These are phyloP conservation scores for Dendrophyllia cribrosa DNA, from an alignment of 64 coral and sea anemone species.

Conservation along the genomic window DNA sequence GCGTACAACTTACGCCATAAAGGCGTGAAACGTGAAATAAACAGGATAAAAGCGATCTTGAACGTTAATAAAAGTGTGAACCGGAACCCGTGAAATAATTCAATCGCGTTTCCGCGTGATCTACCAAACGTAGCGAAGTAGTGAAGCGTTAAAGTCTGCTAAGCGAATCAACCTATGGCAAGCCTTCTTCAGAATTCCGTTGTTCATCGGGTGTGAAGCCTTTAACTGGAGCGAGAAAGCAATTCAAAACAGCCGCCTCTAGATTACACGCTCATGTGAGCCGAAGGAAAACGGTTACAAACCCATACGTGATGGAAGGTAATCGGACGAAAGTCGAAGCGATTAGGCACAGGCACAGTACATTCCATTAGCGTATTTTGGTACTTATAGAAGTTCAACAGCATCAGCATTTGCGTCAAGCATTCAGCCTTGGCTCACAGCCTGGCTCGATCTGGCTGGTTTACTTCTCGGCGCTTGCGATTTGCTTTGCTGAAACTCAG, in stretches of 20 bases:
- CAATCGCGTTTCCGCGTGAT: neutral
- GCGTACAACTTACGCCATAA: neutral
- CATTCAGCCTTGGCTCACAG: neutral
- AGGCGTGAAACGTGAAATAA: neutral
- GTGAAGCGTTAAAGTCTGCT: neutral
- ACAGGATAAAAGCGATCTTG: neutral
- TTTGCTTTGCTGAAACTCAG: neutral
- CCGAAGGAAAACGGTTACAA: neutral
- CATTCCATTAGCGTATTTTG: too few relatives aligned
- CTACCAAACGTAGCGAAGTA: neutral
- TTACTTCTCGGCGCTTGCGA: neutral
- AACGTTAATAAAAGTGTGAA: constrained; percentile 4
- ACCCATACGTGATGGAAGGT: neutral
- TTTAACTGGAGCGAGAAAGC: constrained; percentile 11
- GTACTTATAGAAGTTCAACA: too few relatives aligned
- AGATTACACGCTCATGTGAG: constrained; percentile 1
- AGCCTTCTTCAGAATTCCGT: neutral
- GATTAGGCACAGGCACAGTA: too few relatives aligned
- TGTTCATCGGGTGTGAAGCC: neutral
- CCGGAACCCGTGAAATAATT: neutral
- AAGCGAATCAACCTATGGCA: neutral
- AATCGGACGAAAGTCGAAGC: neutral
- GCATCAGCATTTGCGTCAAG: too few relatives aligned
- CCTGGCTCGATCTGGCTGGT: neutral
- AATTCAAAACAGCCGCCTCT: constrained; percentile 21